phyloP scores from a whole-genome alignment of 2,113 vertebrate species.

The Myrmecobius fasciatus region DNA sequence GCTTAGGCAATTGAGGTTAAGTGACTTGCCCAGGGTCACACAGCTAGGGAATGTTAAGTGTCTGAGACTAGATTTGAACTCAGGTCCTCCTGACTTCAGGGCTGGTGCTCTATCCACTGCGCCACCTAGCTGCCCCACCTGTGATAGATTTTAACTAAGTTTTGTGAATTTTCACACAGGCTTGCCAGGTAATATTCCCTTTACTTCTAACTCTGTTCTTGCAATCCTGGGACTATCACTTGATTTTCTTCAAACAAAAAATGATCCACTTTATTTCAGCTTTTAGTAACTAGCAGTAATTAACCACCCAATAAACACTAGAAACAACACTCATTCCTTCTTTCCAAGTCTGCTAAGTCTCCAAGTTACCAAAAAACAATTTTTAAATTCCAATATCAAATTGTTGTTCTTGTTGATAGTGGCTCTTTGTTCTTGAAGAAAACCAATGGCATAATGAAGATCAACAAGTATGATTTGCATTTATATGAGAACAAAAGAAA shows the following conservation, averaged over 20 bases:
- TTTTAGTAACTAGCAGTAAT: constrained; percentile 15
- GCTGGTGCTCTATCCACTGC: no score
- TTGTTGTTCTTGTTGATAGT: neutral
- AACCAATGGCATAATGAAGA: neutral
- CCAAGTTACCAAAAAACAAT: constrained; percentile 12
- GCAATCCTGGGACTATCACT: constrained; percentile 37
- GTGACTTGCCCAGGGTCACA: no score
- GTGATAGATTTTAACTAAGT: constrained; percentile 36
- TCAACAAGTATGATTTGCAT: constrained; percentile 42
- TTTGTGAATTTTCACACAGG: constrained; percentile 34
- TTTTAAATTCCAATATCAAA: constrained; percentile 51
- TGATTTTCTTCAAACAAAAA: neutral
- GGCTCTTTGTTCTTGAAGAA: neutral
- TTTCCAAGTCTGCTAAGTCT: neutral
- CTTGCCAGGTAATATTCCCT: constrained; percentile 21
- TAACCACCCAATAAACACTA: neutral
- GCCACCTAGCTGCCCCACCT: no score
- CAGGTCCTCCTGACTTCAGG: no score
- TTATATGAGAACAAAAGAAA: no score
- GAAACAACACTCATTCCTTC: neutral
- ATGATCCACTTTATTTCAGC: neutral
- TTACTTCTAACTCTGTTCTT: constrained; percentile 43
- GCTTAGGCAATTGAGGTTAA: no score
- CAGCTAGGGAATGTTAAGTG: no score
- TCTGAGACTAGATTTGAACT: no score